phyloP scores from a whole-genome alignment of 2,797 vertebrate species.

The Neosalanx taihuensis region DNA sequence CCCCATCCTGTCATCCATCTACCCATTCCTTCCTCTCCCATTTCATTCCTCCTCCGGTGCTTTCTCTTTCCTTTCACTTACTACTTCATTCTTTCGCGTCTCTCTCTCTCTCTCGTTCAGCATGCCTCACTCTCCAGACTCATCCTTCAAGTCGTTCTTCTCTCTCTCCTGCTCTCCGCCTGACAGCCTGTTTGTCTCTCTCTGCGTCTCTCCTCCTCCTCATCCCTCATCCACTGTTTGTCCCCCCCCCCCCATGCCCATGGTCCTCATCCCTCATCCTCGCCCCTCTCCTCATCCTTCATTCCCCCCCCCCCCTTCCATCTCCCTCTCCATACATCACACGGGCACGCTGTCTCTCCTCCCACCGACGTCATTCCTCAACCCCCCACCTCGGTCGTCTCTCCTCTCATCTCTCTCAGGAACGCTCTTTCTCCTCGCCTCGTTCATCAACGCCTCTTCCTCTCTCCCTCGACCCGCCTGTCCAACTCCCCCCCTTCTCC shows the following conservation, averaged over 20 bases:
- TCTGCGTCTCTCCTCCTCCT: not conserved
- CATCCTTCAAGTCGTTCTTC: not conserved
- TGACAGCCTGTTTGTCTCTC: not conserved
- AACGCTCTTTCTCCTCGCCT: too few relatives aligned
- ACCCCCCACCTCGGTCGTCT: too few relatives aligned
- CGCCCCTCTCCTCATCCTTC: not conserved
- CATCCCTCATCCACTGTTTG: not conserved
- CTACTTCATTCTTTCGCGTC: not conserved
- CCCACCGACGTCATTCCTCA: not conserved
- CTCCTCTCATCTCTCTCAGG: too few relatives aligned
- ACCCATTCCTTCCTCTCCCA: not conserved
- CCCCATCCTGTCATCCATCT: not conserved
- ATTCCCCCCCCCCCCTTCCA: not conserved
- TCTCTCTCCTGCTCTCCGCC: not conserved
- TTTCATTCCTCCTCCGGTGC: not conserved
- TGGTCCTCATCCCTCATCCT: not conserved
- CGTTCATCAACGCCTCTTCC: too few relatives aligned
- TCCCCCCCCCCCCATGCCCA: not conserved
- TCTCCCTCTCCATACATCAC: constrained; percentile 4
- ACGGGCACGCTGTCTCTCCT: not conserved
- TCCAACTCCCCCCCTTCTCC: not conserved
- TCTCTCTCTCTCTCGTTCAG: too few relatives aligned
- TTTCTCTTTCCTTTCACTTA: not conserved
- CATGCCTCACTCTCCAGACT: not conserved
- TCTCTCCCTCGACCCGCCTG: too few relatives aligned